Conservation (phyloP, 2,797 vertebrate species). For the Malurus leucopterus region DNA sequence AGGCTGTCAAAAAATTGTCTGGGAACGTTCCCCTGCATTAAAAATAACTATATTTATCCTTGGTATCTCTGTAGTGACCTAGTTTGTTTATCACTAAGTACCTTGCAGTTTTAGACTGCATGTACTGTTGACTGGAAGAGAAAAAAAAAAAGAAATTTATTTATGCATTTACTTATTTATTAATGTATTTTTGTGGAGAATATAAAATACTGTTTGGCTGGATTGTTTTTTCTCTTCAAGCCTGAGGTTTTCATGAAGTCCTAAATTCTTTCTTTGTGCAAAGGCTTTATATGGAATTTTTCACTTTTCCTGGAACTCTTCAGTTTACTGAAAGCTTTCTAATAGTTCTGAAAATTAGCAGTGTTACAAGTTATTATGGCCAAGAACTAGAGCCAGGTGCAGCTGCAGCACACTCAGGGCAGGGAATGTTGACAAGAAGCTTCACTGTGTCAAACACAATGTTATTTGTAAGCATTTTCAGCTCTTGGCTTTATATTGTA, state of each 20-base stretch:
- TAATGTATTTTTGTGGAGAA: neutral
- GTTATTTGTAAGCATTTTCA: neutral
- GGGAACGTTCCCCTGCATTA: neutral
- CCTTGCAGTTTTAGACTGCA: neutral
- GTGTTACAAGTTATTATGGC: neutral
- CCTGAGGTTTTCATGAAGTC: neutral
- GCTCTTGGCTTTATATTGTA: neutral
- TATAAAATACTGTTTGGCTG: neutral
- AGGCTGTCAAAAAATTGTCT: neutral
- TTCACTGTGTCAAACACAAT: neutral
- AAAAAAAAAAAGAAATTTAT: neutral
- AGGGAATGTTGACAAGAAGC: neutral
- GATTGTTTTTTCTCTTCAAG: neutral
- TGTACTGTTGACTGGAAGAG: neutral
- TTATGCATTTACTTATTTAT: neutral
- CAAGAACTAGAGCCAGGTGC: neutral
- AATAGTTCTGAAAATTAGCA: slow-evolving; percentile 8
- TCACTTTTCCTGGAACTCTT: neutral
- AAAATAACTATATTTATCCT: neutral
- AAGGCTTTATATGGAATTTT: neutral
- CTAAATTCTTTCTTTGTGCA: neutral
- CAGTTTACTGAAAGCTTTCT: neutral
- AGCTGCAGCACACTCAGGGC: neutral
- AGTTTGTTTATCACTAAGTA: neutral
- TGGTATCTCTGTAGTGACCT: neutral